These are phyloP conservation scores for Cyclina sinensis DNA, from an alignment of 1,140 invertebrate species.

Conservation along the genomic window DNA sequence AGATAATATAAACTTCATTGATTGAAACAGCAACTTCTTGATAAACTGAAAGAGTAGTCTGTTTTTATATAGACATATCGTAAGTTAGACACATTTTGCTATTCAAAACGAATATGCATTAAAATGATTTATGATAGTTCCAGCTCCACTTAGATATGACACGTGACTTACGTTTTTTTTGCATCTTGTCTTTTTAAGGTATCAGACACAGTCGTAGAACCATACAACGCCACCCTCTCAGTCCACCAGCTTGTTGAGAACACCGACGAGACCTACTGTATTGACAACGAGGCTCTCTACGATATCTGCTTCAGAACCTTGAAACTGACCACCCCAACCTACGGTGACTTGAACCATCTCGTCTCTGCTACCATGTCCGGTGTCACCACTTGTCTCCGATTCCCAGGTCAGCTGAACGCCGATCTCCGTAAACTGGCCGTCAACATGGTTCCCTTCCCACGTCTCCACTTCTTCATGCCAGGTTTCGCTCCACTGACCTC, in stretches of 20 bases:
- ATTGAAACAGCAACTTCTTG: no score
- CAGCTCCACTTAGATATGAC: no score
- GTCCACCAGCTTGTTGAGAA: conserved; percentile 92
- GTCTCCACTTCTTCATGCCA: conserved; percentile 94
- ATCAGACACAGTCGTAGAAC: conserved; percentile 93
- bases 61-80: no score
- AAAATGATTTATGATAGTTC: no score
- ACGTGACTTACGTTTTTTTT: not conserved
- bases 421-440: conserved; percentile 95
- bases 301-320: conserved; percentile 93
- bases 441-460: conserved; percentile 92
- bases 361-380: conserved; percentile 91
- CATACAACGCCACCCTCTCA: conserved; percentile 92
- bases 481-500: conserved; percentile 92
- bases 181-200: conserved; percentile 88
- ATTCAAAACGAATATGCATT: no score
- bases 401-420: conserved; percentile 94
- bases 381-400: conserved; percentile 93
- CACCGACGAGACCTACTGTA: conserved; percentile 93
- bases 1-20: no score
- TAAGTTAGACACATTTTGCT: no score
- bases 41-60: no score
- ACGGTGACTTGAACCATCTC: conserved; percentile 89
- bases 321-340: conserved; percentile 91
- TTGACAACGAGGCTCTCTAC: conserved; percentile 93